Conservation (phyloP, 2,888 invertebrate species). For the Coelopa pilipes region DNA sequence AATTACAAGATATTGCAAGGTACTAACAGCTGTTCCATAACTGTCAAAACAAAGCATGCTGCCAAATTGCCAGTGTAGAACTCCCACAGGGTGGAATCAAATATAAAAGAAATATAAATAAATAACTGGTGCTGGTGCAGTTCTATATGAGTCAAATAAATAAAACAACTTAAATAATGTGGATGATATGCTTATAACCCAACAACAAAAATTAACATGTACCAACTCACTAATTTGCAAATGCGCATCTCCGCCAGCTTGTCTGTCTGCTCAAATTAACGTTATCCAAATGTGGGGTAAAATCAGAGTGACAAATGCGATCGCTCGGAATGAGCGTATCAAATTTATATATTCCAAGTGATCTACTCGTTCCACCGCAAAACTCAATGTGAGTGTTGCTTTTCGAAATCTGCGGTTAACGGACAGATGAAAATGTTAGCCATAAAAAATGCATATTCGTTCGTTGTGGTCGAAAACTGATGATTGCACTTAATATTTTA, state of each 20-base stretch:
- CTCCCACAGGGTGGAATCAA: too few species aligned
- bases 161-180: too few species aligned
- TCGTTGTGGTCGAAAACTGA: too few species aligned
- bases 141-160: too few species aligned
- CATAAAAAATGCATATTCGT: not conserved
- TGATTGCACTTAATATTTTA: too few species aligned
- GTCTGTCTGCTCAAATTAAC: too few species aligned
- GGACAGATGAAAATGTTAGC: not conserved
- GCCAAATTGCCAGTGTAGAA: not conserved
- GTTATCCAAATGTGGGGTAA: not conserved
- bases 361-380: not conserved
- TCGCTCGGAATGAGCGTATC: slow-evolving; percentile 1
- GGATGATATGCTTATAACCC: too few species aligned
- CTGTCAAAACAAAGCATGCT: slow-evolving; percentile 6
- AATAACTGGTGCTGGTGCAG: too few species aligned
- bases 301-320: slow-evolving; percentile 7
- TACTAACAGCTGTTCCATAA: not conserved
- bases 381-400: not conserved
- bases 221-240: not conserved
- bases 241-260: not conserved
- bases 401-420: not conserved
- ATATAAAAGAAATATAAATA: too few species aligned
- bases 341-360: not conserved
- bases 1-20: not conserved
- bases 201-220: not conserved